Evolutionary conservation across 1,140 invertebrate species (phyloP), one percentile per base, ranked within the genome.

Genomic region (Antheraea mylitta): DNA sequence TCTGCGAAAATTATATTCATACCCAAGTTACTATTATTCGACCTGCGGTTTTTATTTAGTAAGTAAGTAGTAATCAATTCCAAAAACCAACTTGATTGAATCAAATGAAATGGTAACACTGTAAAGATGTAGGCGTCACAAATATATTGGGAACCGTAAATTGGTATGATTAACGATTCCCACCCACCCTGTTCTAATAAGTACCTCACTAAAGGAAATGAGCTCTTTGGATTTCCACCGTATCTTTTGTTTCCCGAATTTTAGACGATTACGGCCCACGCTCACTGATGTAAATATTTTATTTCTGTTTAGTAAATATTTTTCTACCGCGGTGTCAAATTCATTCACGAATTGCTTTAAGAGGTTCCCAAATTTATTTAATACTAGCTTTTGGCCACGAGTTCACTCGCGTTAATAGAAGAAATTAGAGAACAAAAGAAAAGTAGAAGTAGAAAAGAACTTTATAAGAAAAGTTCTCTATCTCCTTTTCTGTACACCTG

Each of bases 141-240:
- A 72, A 72, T 68, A 72, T 72, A 30, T 30, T 30, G 22, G 22
- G 22, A 30, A 30, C 22, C 22, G 22, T 30, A 65, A 68, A 72
- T 72, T 37, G 67, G 58, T 13, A 19, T 61, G 58, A 72, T 68
- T 59, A 72, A 66, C 65, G 64, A 68, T 68, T 16, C 16, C 45
- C 45, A 16, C 45, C 45, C 45, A 53, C 10, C 5, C 5, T 53
- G 45, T 53, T 13, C 16, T 13, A 53, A n/a, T 53, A 53, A 53
- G 45, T 16, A 53, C 16, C 16, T 53, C 16, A 53, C 45, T 16
- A n/a, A 53, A 53, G 45, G 45, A 53, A 53, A 53, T 53, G 13
- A 16, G 45, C 10, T 53, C 45, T 53, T 53, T 53, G 16, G 16
- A 53, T 53, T 53, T 53, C 13, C 45, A n/a, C 5, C 45, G 45